A percentile compares a stretch with the other conserved stretches of the same genome.
Evolutionary conservation across 2,888 invertebrate genomes (phyloP).

Genomic region (Lepidonotus clava): DNA sequence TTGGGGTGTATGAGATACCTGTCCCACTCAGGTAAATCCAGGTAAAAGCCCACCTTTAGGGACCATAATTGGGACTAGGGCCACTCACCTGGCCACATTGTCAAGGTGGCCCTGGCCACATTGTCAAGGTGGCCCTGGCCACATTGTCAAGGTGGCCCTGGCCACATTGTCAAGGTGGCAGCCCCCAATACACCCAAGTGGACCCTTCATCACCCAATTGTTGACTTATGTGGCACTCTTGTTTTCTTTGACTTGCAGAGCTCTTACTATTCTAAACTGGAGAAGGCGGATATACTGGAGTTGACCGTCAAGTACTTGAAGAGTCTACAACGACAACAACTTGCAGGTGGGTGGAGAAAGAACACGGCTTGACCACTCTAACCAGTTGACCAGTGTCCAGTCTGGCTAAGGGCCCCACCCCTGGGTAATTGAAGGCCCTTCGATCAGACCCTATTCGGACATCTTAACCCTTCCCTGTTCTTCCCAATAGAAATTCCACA

Average conservation of each 20-base stretch:
- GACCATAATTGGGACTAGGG: too few species aligned
- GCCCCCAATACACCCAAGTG: slow-evolving; percentile 18
- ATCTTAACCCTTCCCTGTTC: too few species aligned
- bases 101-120: too few species aligned
- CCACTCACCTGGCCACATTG: too few species aligned
- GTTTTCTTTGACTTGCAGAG: slow-evolving; percentile 68
- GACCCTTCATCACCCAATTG: slow-evolving; percentile 6
- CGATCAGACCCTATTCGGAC: too few species aligned
- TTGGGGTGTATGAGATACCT: too few species aligned
- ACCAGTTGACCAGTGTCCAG: not conserved
- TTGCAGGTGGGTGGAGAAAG: slow-evolving; percentile 59
- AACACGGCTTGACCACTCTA: not conserved
- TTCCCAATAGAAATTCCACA: too few species aligned
- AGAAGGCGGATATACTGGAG: slow-evolving; percentile 79
- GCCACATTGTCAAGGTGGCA: not conserved
- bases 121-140: too few species aligned
- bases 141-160: slow-evolving; percentile 8
- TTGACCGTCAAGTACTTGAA: slow-evolving; percentile 78
- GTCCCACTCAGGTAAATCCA: too few species aligned
- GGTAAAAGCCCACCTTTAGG: too few species aligned
- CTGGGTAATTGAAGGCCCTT: too few species aligned
- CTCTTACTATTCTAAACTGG: slow-evolving; percentile 77
- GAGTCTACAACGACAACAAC: slow-evolving; percentile 73
- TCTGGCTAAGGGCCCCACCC: too few species aligned
- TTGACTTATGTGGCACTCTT: slow-evolving; percentile 45